Base-by-base conservation (phyloP, 2,113 vertebrate species). In the Crotalus helleri region DNA sequence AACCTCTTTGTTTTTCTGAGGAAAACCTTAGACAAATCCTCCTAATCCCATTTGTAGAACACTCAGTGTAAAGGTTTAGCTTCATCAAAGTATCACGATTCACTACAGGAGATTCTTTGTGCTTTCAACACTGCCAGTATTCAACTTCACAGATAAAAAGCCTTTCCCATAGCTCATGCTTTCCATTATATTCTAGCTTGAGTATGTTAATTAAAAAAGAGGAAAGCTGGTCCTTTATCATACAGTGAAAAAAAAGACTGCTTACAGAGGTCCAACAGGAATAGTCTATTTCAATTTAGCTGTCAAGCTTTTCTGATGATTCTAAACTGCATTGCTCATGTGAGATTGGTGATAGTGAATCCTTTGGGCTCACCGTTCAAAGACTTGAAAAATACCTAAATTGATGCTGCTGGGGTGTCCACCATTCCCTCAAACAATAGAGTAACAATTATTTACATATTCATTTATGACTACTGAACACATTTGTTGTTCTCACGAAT, bases 121-220 rank as follows among this genome's bases (percentile, higher is more conserved):
- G 59, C 53, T 86, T 90, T 59, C 53, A 59, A 26, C 69, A 61
- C 59, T 85, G 88, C 61, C 90, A 93, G 53, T n/a, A 3, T 53
- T 85, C 55, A 53, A 12, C 92, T 90, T 17, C 39, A 51, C 51
- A 61, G 88, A 93, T 61, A 49, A 86, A 90, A 93, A 12, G 19
- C 21, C 44, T 90, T 89, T 89, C 55, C 19, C 7, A 46, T 61
- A 89, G 69, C 92, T 86, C 55, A 51, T 49, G 33, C 29, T 90
- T 92, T 57, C 44, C 57, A 90, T 92, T 93, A 61, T 85, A 90
- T 86, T 61, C 54, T 51, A 26, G 74, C 92, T 53, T 19, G 55
- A 90, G 55, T 46, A 90, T 86, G 85, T 90, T 90, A 93, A 93
- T 90, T 93, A 46, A 90, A 85, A 89, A 90, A 89, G 49, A 61